Percentiles rank a stretch among this genome's conserved stretches.
Evolutionary conservation across 2,888 invertebrate species (phyloP).

Genomic region (Andricus quercusramuli): DNA sequence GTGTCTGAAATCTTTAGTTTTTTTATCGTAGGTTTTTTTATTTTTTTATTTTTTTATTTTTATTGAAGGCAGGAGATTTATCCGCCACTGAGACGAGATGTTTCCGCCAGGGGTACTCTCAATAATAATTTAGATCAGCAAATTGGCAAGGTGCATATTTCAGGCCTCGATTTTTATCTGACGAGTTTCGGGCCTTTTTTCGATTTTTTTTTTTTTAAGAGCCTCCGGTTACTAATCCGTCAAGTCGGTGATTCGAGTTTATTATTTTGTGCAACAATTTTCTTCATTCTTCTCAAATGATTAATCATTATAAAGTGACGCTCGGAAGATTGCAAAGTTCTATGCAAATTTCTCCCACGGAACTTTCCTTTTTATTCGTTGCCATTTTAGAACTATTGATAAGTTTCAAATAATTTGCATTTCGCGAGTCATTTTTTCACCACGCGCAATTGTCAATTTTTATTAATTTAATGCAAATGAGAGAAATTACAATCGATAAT

Average conservation of each 20-base stretch:
- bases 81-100: too few species aligned
- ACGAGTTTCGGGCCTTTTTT: constrained; percentile 68
- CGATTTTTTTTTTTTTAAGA: constrained; percentile 50
- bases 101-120: constrained; percentile 70
- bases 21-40: too few species aligned
- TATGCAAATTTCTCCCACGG: background rate
- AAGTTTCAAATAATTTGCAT: constrained; percentile 14
- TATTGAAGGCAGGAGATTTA: too few species aligned
- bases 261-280: too few species aligned
- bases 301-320: background rate
- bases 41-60: too few species aligned
- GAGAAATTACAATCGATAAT: background rate
- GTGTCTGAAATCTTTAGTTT: too few species aligned
- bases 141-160: constrained; percentile 76
- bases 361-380: constrained; percentile 8
- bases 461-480: background rate
- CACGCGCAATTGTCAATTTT: background rate
- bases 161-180: constrained; percentile 75
- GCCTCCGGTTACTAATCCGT: too few species aligned
- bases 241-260: too few species aligned
- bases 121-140: constrained; percentile 78
- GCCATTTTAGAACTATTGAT: background rate
- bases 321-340: background rate
- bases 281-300: too few species aligned
- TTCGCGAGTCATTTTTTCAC: background rate